Evolutionary conservation across 2,888 invertebrate genomes (phyloP), one percentile per base, ranked within the genome.

Genomic region (Apamea crenata): DNA sequence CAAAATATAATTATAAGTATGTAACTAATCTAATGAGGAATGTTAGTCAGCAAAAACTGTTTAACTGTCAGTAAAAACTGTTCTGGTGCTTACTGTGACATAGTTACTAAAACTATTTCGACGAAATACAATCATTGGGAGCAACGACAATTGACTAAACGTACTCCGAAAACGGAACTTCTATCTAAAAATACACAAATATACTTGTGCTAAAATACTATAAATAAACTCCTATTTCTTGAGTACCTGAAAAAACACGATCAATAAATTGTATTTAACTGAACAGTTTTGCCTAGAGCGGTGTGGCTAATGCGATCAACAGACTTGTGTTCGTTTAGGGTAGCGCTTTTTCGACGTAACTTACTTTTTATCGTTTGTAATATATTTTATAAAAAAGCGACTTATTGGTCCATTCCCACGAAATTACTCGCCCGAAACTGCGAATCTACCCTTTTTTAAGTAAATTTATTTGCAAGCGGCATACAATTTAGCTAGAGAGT

Each of bases 221-320:
- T 50, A 18, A 67, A 50, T 16, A 61, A 25, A 63, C 5, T 61
- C 44, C 8, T 44, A 44, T n/a, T 1, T 44, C 53, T 50, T 70
- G 4, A 6, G 1, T 36, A 47, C n/a, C 36, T 78, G 18, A 65
- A 36, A 67, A 53, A 29, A 53, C 14, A 56, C 53, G 21, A 47
- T 53, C n/a, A 63, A 53, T n/a, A 44, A 69, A 53, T 79, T 25
- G 18, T 63, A 50, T 53, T 32, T 44, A 65, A 14, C 61, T 12
- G 5, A 63, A 70, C 36, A 32, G 40, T 69, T 80, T 44, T 29
- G 72, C 63, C 50, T 21, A 78, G n/a, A 80, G 29, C 32, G 36
- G 44, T 65, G 47, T 59, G 36, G 47, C 25, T 56, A 56, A 69
- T 76, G 29, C 36, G 47, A 59, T 63, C n/a, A 81, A 68, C 32